A percentile compares a stretch with the other conserved stretches of the same genome.
Conservation (phyloP, 2,113 vertebrate species). For the Anser cygnoides region DNA sequence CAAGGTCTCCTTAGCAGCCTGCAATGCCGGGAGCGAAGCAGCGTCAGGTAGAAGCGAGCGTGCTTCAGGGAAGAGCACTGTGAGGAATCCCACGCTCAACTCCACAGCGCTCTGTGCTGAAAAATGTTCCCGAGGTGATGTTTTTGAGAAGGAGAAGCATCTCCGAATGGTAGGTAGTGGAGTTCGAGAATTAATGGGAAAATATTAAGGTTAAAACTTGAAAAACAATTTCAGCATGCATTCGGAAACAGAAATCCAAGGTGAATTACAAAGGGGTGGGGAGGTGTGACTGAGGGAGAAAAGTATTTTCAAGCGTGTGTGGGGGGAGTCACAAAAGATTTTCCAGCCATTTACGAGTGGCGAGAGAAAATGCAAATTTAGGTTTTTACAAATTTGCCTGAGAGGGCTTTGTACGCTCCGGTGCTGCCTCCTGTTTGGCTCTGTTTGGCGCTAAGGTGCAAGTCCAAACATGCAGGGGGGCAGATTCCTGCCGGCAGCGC, state of each 20-base stretch:
- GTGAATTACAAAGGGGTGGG: background rate
- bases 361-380: background rate
- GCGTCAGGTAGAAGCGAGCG: background rate
- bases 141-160: background rate
- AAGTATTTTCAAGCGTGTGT: background rate
- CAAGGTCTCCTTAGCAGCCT: background rate
- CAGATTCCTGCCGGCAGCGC: fast-evolving
- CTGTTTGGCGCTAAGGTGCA: background rate
- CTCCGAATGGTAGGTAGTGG: fast-evolving
- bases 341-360: background rate
- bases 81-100: background rate
- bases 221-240: fast-evolving
- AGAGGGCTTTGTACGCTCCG: background rate
- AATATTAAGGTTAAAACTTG: background rate
- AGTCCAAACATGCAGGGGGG: background rate
- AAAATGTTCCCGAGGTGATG: background rate
- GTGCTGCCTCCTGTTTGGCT: background rate
- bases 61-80: fast-evolving
- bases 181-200: background rate
- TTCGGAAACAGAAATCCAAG: background rate
- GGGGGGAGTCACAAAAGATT: background rate
- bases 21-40: background rate
- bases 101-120: background rate
- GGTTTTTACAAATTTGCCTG: background rate
- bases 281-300: background rate